Evolutionary conservation across 2,797 vertebrate genomes (phyloP).

Genomic region (Bradypus variegatus): DNA sequence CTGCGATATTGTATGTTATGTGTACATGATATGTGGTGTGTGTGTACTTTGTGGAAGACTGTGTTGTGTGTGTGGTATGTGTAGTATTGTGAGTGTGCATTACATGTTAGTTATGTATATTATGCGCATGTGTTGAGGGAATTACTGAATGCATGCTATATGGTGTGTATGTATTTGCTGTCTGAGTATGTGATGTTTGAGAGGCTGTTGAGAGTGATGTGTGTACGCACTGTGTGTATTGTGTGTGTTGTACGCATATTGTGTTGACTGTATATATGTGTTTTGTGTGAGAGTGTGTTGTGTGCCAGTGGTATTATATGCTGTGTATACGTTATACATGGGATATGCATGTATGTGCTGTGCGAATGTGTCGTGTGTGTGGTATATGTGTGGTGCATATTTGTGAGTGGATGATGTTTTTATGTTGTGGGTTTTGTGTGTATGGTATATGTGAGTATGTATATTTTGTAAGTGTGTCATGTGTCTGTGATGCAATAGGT

Average conservation of each 20-base stretch:
- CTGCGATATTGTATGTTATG: background rate
- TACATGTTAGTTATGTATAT: background rate
- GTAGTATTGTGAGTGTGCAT: too few species aligned
- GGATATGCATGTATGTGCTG: background rate
- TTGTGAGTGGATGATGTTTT: background rate
- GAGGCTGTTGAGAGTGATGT: background rate
- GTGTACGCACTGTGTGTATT: too few species aligned
- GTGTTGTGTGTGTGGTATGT: too few species aligned
- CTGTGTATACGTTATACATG: too few species aligned
- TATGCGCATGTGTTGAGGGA: background rate
- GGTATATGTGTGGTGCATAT: background rate
- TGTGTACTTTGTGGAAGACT: background rate
- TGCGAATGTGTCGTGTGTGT: background rate
- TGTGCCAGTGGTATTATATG: background rate
- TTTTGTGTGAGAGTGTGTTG: background rate
- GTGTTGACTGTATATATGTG: too few species aligned
- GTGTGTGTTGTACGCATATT: background rate
- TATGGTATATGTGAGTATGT: background rate
- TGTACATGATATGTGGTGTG: background rate
- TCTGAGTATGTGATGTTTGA: too few species aligned
- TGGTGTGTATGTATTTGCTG: background rate
- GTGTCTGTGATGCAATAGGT: too few species aligned
- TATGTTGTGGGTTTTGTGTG: background rate
- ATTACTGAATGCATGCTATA: background rate
- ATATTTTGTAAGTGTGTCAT: too few species aligned